Percentiles rank a stretch among this genome's conserved stretches.
Evolutionary conservation across 2,797 vertebrate species (phyloP).

Genomic region (Macropodus opercularis): DNA sequence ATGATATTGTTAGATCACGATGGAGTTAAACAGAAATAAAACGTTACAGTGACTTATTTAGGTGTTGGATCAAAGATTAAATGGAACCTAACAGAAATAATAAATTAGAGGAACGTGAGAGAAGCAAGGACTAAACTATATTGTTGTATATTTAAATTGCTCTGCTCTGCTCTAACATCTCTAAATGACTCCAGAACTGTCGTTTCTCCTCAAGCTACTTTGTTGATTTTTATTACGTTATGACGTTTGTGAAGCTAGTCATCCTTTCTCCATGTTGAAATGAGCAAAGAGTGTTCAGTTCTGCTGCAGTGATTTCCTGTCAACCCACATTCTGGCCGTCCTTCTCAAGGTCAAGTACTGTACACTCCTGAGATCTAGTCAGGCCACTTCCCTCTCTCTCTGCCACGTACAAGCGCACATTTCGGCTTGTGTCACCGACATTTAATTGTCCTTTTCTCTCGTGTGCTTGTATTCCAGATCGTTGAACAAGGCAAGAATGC

Average conservation of each 20-base stretch:
- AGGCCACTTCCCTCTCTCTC: constrained; percentile 11
- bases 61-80: constrained; percentile 34
- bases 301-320: constrained; percentile 25
- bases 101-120: background rate
- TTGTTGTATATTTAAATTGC: background rate
- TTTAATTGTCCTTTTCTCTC: constrained; percentile 42
- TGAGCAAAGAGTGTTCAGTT: background rate
- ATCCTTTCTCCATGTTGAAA: background rate
- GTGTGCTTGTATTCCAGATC: constrained; percentile 85
- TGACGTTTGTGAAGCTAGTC: background rate
- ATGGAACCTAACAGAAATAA: constrained; percentile 2
- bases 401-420: constrained; percentile 10
- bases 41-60: constrained; percentile 17
- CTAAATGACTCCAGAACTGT: background rate
- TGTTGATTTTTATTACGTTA: background rate
- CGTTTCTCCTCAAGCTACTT: constrained; percentile 11
- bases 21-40: constrained; percentile 10
- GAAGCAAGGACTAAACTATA: no score
- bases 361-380: constrained; percentile 34
- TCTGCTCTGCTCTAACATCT: background rate
- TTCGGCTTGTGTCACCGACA: constrained; percentile 14
- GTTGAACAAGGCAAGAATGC: constrained; percentile 95
- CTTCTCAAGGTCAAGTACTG: constrained; percentile 54
- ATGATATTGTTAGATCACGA: constrained; percentile 16
- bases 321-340: constrained; percentile 30